Percentiles rank a stretch among this genome's conserved stretches.
phyloP scores from a whole-genome alignment of 1,140 invertebrate genomes.

The Bathynomus jamesi region DNA sequence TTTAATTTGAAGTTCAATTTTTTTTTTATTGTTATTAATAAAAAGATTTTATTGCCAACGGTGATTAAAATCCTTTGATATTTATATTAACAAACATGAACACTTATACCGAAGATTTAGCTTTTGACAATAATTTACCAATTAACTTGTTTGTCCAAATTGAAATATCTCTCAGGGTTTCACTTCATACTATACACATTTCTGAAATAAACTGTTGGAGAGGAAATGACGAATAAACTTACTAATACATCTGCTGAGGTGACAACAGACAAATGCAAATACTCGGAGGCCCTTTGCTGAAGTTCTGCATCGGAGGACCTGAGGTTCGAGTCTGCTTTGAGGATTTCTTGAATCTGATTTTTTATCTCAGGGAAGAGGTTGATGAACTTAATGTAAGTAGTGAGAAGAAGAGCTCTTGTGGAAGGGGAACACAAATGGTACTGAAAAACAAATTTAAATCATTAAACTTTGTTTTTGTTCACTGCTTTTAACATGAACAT shows the following conservation, averaged over 20 bases:
- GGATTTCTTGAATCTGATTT: conserved; percentile 90
- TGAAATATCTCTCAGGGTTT: too few species aligned
- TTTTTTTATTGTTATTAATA: too few species aligned
- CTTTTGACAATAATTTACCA: too few species aligned
- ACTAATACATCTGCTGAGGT: conserved; percentile 92
- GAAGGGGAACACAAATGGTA: conserved; percentile 96
- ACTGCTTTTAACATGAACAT: conserved; percentile 5
- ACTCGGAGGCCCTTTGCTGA: conserved; percentile 96
- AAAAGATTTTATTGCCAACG: too few species aligned
- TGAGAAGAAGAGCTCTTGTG: conserved; percentile 89
- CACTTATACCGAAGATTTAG: too few species aligned
- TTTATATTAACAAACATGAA: too few species aligned
- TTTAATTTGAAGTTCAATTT: too few species aligned
- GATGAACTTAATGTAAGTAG: conserved; percentile 98
- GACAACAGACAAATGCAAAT: conserved; percentile 91
- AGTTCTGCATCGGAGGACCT: conserved; percentile 95
- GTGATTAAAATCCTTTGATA: too few species aligned
- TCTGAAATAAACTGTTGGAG: too few species aligned
- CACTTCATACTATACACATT: too few species aligned
- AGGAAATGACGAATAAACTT: too few species aligned
- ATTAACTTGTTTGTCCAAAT: too few species aligned
- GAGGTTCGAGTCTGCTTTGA: conserved; percentile 91
- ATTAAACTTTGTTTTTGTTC: conserved; percentile 4
- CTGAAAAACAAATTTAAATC: conserved; percentile 42
- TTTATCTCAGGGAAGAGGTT: conserved; percentile 99